phyloP scores from a whole-genome alignment of 2,113 vertebrate species.

The Coptodon rendalli region DNA sequence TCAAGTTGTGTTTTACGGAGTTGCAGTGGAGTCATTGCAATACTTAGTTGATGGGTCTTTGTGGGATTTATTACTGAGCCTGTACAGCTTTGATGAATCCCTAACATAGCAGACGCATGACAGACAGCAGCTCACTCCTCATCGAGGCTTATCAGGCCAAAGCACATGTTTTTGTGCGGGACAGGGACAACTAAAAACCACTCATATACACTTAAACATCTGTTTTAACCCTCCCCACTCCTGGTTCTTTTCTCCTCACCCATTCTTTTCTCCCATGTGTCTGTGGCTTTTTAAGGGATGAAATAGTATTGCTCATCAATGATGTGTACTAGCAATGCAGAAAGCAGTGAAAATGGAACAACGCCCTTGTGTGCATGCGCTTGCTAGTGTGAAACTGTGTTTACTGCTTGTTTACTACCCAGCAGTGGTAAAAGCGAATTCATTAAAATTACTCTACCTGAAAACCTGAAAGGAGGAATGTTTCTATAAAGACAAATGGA shows the following conservation, averaged over 20 bases:
- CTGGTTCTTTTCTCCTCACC: neutral
- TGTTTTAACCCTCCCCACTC: slow-evolving; percentile 25
- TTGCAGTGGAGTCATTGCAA: neutral
- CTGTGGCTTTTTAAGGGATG: slow-evolving; percentile 16
- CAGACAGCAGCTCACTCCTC: slow-evolving; percentile 52
- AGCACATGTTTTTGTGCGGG: slow-evolving; percentile 60
- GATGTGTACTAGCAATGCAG: neutral
- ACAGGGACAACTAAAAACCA: slow-evolving; percentile 37
- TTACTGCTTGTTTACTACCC: slow-evolving; percentile 37
- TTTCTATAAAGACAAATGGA: neutral
- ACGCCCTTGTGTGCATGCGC: neutral
- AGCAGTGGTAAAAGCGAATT: slow-evolving; percentile 3
- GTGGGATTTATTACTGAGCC: slow-evolving; percentile 42
- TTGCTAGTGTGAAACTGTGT: slow-evolving; percentile 14
- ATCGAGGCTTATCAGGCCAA: slow-evolving; percentile 60
- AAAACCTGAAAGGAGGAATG: slow-evolving; percentile 7
- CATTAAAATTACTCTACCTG: slow-evolving; percentile 30
- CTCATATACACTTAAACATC: slow-evolving; percentile 39
- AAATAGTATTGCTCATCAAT: slow-evolving; percentile 14
- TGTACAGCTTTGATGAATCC: slow-evolving; percentile 51
- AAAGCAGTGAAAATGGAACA: slow-evolving; percentile 12
- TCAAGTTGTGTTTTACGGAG: neutral
- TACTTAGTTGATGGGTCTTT: slow-evolving; percentile 9
- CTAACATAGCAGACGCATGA: slow-evolving; percentile 48
- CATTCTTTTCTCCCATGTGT: slow-evolving; percentile 14